Percentiles rank a stretch among this genome's conserved stretches.
Evolutionary conservation across 2,797 vertebrate species (phyloP).

Genomic region (Mormyrus hasselquistii): DNA sequence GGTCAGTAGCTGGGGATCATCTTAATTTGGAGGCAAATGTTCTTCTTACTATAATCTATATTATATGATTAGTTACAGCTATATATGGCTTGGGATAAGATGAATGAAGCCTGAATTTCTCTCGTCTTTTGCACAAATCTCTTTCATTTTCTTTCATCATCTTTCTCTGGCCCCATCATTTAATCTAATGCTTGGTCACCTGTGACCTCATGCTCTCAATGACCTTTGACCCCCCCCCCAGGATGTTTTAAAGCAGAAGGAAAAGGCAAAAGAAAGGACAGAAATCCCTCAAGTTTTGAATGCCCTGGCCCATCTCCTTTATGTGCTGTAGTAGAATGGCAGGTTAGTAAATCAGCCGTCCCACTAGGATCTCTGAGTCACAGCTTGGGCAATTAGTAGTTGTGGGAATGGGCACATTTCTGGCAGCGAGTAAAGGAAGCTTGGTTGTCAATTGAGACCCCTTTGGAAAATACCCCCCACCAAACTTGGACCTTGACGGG

Average conservation of each 20-base stretch:
- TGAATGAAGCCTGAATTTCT: background rate
- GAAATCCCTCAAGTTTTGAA: background rate
- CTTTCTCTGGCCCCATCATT: background rate
- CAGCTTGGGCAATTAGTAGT: background rate
- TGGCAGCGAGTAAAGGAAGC: background rate
- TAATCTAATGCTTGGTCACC: background rate
- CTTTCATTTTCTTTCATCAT: background rate
- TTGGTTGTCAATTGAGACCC: background rate
- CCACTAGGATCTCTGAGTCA: background rate
- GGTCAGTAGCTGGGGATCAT: background rate
- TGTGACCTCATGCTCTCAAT: background rate
- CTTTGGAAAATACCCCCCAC: background rate
- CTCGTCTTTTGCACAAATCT: background rate
- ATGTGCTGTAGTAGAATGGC: background rate
- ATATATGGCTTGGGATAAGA: background rate
- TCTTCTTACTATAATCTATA: background rate
- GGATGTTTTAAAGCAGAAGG: background rate
- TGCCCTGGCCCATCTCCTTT: no score
- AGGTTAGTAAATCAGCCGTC: background rate
- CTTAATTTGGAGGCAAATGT: background rate
- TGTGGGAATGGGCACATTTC: background rate
- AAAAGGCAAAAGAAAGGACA: background rate
- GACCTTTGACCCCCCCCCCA: background rate
- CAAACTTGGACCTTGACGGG: background rate
- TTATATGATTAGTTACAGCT: background rate